Evolutionary conservation across 2,113 vertebrate species (phyloP).

Genomic region (Chaenocephalus aceratus): DNA sequence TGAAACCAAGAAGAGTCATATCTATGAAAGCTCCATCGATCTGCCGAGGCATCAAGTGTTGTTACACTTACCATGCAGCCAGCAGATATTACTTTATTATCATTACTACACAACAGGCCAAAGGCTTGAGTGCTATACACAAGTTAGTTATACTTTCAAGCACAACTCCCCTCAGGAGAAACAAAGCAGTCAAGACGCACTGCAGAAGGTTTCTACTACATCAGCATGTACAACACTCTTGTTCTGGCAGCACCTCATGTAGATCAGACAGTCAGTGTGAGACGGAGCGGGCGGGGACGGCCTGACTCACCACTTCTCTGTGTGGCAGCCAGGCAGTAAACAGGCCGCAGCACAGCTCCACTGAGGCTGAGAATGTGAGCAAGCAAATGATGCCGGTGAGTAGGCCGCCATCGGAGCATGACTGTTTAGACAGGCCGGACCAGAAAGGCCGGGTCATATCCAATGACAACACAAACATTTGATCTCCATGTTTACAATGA

Average conservation of each 20-base stretch:
- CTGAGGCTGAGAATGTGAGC: slow-evolving; percentile 49
- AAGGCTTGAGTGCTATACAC: neutral
- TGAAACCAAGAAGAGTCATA: neutral
- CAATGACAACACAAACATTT: slow-evolving; percentile 6
- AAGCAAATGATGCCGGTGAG: slow-evolving; percentile 37
- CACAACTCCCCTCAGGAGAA: neutral
- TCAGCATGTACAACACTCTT: neutral
- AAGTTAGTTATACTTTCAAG: neutral
- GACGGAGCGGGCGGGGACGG: slow-evolving; percentile 29
- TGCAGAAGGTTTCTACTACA: neutral
- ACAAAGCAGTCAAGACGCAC: neutral
- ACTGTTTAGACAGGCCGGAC: slow-evolving; percentile 24
- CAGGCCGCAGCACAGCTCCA: slow-evolving; percentile 43
- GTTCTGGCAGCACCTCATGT: slow-evolving; percentile 6
- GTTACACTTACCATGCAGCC: neutral
- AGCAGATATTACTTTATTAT: neutral
- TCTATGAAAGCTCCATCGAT: no score
- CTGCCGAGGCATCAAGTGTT: no score
- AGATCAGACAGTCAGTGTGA: slow-evolving; percentile 44
- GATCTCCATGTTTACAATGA: neutral
- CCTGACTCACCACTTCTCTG: slow-evolving; percentile 59
- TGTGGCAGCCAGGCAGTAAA: slow-evolving; percentile 62
- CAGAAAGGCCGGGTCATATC: slow-evolving; percentile 4
- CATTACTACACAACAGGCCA: neutral
- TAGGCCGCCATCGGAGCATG: neutral